Evolutionary conservation across 2,888 invertebrate genomes (phyloP), one percentile per base, ranked within the genome.

Genomic region (Eulithis prunata): DNA sequence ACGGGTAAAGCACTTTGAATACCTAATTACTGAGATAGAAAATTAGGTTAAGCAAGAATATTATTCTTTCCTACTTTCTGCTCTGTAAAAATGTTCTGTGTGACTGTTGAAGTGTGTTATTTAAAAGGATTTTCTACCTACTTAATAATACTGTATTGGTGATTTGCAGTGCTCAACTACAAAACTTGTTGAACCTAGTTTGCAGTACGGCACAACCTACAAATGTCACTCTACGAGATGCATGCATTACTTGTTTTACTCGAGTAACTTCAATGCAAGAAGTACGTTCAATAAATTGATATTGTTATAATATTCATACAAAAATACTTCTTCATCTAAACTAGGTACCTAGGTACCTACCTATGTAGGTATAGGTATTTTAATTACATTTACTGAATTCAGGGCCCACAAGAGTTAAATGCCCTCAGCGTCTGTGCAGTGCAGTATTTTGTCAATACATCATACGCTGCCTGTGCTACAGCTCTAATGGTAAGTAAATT

Each of bases 191-290:
- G 10, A 95, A 94, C 77, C 84, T 95, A 66, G 92, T 95, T 68
- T 95, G 95, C 80, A 95, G 94, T 75, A 94, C 94, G 46, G 94
- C 95, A n/a, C 95, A 95, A 81, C 94, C 94, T 13, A 91, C 94
- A 1, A 94, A 94, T 72, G 85, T 93, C 4, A 93, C 94, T 45
- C 74, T 86, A 64, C 91, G 95, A 66, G 95, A 95, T 84, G 94
- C 94, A 12, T 95, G 95, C 76, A 94, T 95, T 69, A 93, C 94
- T 28, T 95, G 95, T 77, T 95, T 95, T 79, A 93, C 94, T 66
- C 86, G 93, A 71, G 94, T 94, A 3, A 94, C 94, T 57, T 84
- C 91, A 41, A 86, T 93, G 87, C 79, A 90, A 12, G 89, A 93
- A 85, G 93, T 93, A 71, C 53, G 63, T 63, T 49, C 3, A 21